Evolutionary conservation across 2,888 invertebrate genomes (phyloP).

Genomic region (Dasypolia templi): DNA sequence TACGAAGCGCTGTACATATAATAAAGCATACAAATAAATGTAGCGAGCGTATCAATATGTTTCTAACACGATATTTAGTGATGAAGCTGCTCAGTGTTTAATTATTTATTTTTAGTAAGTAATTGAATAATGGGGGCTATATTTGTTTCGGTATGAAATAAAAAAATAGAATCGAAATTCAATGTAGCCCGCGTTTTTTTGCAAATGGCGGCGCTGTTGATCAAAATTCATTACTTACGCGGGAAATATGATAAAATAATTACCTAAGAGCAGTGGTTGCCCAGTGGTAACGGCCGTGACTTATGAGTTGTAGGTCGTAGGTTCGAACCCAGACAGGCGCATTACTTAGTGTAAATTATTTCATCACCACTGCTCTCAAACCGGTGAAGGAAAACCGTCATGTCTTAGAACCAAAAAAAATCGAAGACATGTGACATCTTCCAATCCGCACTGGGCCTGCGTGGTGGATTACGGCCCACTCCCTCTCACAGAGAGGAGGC

Average conservation of each 20-base stretch:
- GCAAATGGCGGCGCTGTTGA: background rate
- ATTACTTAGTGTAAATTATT: too few species aligned
- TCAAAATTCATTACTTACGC: background rate
- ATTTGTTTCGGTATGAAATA: background rate
- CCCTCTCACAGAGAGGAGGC: too few species aligned
- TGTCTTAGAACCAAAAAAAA: too few species aligned
- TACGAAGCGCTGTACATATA: conserved; percentile 44
- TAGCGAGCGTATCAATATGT: conserved; percentile 30
- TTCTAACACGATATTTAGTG: conserved; percentile 32
- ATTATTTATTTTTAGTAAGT: conserved; percentile 17
- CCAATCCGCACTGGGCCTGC: too few species aligned
- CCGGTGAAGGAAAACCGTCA: too few species aligned
- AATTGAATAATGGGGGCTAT: background rate
- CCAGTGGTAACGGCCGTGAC: too few species aligned
- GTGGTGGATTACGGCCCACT: too few species aligned
- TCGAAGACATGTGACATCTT: too few species aligned
- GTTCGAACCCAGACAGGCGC: too few species aligned
- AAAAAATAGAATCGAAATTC: background rate
- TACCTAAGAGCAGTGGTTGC: too few species aligned
- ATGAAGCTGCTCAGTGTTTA: background rate
- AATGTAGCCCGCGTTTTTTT: background rate
- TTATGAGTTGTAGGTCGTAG: too few species aligned
- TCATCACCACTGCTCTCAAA: too few species aligned
- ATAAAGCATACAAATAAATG: conserved; percentile 46
- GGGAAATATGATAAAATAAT: background rate